Evolutionary conservation across 2,113 vertebrate species (phyloP).

Genomic region (Hypanus sabinus): DNA sequence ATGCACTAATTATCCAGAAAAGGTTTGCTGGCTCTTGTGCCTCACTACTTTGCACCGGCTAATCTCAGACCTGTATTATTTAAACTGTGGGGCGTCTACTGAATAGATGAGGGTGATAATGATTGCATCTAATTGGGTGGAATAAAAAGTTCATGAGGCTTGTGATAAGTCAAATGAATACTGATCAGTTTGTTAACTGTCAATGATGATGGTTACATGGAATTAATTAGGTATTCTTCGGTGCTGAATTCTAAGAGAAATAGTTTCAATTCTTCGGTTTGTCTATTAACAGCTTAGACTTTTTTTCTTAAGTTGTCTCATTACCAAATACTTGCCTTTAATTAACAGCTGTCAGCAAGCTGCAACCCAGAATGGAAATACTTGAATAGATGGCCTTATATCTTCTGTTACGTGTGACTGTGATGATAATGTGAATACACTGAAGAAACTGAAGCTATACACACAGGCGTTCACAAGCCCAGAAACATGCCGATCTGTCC

Average conservation of each 20-base stretch:
- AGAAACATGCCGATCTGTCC: background rate
- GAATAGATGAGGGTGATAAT: background rate
- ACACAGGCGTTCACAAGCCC: background rate
- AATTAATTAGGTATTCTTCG: constrained; percentile 25
- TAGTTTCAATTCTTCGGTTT: background rate
- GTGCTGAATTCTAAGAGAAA: constrained; percentile 16
- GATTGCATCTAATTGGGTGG: constrained; percentile 32
- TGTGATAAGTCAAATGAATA: constrained; percentile 33
- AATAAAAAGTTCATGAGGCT: constrained; percentile 23
- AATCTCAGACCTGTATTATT: background rate
- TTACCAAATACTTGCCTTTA: constrained; percentile 28
- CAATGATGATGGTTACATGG: constrained; percentile 29
- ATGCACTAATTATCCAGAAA: constrained; percentile 10
- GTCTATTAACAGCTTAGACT: background rate
- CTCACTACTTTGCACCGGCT: background rate
- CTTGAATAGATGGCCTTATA: background rate
- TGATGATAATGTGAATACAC: background rate
- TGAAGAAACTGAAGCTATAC: background rate
- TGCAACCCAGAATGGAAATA: background rate
- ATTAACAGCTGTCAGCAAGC: constrained; percentile 7
- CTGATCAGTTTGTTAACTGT: constrained; percentile 30
- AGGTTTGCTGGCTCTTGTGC: background rate
- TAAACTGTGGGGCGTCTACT: background rate
- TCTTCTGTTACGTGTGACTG: background rate
- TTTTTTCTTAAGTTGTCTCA: constrained; percentile 30